Conservation (phyloP, 2,797 vertebrate genomes). For the Neosalanx taihuensis region DNA sequence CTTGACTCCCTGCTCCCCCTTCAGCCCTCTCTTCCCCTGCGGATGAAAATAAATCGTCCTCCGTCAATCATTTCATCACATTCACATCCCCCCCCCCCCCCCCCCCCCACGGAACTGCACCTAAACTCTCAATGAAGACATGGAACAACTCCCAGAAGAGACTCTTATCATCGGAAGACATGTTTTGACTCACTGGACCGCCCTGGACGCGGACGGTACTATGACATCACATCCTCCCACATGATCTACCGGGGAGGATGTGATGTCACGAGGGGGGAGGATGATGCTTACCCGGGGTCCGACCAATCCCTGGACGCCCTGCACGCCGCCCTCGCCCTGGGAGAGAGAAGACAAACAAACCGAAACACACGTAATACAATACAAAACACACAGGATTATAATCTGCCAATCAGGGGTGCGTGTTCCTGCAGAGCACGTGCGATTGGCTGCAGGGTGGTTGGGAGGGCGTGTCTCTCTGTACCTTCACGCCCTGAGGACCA, state of each 20-base stretch:
- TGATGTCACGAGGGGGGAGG: background rate
- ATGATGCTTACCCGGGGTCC: conserved; percentile 67
- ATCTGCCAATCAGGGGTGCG: too few relatives aligned
- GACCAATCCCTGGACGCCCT: conserved; percentile 66
- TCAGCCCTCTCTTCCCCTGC: conserved; percentile 82
- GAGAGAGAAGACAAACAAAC: conserved; percentile 19
- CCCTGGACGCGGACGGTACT: background rate
- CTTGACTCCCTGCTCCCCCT: conserved; percentile 80
- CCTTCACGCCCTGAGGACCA: too few relatives aligned
- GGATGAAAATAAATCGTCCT: conserved; percentile 46
- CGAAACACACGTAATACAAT: background rate
- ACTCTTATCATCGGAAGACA: background rate
- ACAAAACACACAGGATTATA: too few relatives aligned
- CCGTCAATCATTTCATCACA: conserved; percentile 39
- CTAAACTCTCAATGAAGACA: too few relatives aligned
- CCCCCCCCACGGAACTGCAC: too few relatives aligned
- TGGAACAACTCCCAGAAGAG: too few relatives aligned
- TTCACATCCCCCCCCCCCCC: background rate
- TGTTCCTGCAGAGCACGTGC: too few relatives aligned
- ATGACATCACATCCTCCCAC: background rate
- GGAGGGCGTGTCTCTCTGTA: too few relatives aligned
- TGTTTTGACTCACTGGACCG: background rate
- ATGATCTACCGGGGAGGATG: background rate
- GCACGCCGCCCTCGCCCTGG: conserved; percentile 71
- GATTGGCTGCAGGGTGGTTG: too few relatives aligned